Percentiles rank a stretch among this genome's conserved stretches.
These are phyloP conservation scores for Macquaria australasica DNA, from an alignment of 2,113 vertebrate species.

Conservation along the genomic window DNA sequence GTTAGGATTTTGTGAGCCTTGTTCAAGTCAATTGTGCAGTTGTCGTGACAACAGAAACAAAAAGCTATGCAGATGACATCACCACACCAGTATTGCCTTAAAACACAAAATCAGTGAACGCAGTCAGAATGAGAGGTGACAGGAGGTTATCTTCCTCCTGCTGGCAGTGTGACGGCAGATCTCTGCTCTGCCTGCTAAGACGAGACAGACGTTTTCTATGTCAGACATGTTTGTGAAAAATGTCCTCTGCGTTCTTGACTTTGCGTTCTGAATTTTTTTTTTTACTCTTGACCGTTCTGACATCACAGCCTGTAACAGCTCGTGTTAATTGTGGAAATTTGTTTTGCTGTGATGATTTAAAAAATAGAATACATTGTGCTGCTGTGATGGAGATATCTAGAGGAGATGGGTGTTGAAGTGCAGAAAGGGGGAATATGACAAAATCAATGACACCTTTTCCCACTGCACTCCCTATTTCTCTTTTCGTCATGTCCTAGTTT, in stretches of 20 bases:
- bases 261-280: no score
- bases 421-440: slow-evolving; percentile 37
- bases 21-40: not conserved
- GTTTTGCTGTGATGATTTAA: not conserved
- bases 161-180: not conserved
- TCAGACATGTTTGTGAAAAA: not conserved
- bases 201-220: not conserved
- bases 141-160: not conserved
- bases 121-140: not conserved
- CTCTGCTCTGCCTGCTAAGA: not conserved
- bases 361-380: not conserved
- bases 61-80: not conserved
- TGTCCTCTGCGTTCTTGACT: not conserved
- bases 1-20: not conserved
- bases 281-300: not conserved
- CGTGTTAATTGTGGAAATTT: not conserved
- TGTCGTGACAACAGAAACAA: slow-evolving; percentile 7
- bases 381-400: slow-evolving; percentile 43
- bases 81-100: not conserved
- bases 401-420: slow-evolving; percentile 29
- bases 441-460: slow-evolving; percentile 65
- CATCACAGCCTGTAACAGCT: not conserved
- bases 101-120: not conserved
- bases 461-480: slow-evolving; percentile 29
- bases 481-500: slow-evolving; percentile 69